Conservation (phyloP, 2,797 vertebrate genomes). For the Schizothorax lantsangensis region DNA sequence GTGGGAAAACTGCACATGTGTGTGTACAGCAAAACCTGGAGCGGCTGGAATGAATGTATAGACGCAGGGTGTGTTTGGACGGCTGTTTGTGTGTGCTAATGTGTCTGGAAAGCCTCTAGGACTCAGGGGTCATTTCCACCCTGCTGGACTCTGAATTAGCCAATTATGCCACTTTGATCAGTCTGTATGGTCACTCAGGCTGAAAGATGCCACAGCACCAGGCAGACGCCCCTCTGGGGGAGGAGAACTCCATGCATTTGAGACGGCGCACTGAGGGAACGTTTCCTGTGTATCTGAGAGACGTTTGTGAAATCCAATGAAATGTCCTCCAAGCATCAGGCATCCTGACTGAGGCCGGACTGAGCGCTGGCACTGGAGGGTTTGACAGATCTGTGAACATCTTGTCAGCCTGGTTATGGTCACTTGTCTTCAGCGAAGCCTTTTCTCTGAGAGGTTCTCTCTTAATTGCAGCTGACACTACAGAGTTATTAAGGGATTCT, state of each 20-base stretch:
- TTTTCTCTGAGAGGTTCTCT: slow-evolving; percentile 64
- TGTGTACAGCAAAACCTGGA: slow-evolving; percentile 33
- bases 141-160: slow-evolving; percentile 55
- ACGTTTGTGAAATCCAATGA: slow-evolving; percentile 10
- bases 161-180: slow-evolving; percentile 56
- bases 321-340: slow-evolving; percentile 13
- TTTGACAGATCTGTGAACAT: slow-evolving; percentile 67
- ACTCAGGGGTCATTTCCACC: slow-evolving; percentile 55
- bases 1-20: slow-evolving; percentile 53
- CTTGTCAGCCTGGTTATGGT: slow-evolving; percentile 66
- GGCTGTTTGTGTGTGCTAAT: slow-evolving; percentile 30
- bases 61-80: slow-evolving; percentile 13
- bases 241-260: not conserved
- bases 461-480: slow-evolving; percentile 77
- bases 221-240: slow-evolving; percentile 35
- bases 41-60: not conserved
- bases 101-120: slow-evolving; percentile 50
- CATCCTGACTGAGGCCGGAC: not conserved
- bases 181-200: slow-evolving; percentile 53
- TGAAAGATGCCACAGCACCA: slow-evolving; percentile 46
- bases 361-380: slow-evolving; percentile 21
- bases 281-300: slow-evolving; percentile 22
- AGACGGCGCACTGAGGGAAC: slow-evolving; percentile 1
- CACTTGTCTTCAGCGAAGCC: slow-evolving; percentile 66
- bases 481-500: slow-evolving; percentile 59